These are phyloP conservation scores for Sarcophaga subvicina DNA, from an alignment of 2,888 invertebrate species.

Conservation along the genomic window DNA sequence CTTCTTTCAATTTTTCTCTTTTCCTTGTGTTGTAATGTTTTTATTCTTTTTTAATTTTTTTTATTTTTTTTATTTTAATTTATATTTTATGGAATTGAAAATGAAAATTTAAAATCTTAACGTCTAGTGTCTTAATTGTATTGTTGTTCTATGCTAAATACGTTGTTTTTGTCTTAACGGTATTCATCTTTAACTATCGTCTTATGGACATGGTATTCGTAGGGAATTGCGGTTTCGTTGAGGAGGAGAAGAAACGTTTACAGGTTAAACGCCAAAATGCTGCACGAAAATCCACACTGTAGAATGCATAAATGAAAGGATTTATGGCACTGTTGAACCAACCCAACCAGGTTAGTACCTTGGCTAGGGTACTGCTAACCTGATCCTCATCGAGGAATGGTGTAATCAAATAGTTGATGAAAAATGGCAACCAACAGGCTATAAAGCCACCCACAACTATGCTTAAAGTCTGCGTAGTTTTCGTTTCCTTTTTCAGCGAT, in stretches of 20 bases:
- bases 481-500: conserved; percentile 89
- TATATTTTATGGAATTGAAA: neutral
- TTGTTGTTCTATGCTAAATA: conserved; percentile 37
- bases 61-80: neutral
- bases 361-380: conserved; percentile 86
- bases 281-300: conserved; percentile 92
- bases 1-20: no score
- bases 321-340: conserved; percentile 96
- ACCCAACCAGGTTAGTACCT: conserved; percentile 92
- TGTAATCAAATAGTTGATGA: conserved; percentile 90
- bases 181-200: conserved; percentile 75
- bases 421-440: conserved; percentile 94
- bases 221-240: conserved; percentile 78
- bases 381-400: conserved; percentile 88
- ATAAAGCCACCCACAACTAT: conserved; percentile 94
- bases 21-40: no score
- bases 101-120: conserved; percentile 33
- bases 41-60: neutral
- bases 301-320: conserved; percentile 95
- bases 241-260: conserved; percentile 78
- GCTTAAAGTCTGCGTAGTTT: conserved; percentile 93
- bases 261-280: conserved; percentile 92
- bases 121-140: conserved; percentile 47
- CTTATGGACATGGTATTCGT: conserved; percentile 80
- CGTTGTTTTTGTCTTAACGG: conserved; percentile 36